Base-by-base conservation (phyloP, 2,113 vertebrate genomes). In the Lepus timidus region DNA sequence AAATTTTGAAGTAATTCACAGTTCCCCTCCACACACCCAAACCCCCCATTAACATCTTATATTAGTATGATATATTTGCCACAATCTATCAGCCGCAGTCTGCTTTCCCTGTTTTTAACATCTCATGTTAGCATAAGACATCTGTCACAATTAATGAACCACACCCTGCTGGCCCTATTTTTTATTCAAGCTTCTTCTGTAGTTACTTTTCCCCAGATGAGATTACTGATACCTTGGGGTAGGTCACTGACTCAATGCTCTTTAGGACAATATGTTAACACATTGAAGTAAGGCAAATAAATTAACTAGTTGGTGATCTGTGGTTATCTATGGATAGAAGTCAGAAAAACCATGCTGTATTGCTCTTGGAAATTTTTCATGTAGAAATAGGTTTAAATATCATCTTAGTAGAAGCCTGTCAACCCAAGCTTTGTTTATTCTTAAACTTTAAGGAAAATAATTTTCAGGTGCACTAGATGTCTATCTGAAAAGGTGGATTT, bases 401-500 rank as follows among this genome's bases (percentile, higher is more conserved):
- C 65, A 80, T 91, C 70, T 89, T 61, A 75, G 52, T 70, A 33
- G 75, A 90, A 85, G 19, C 17, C 10, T 74, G 65, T 92, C 33
- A 78, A 89, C 23, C 78, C 9, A 67, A 61, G n/a, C 14, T 27
- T 89, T 61, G 17, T 65, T 65, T 71, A 65, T 25, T 65, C 39
- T 68, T 93, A 65, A 29, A 75, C 23, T 65, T 83, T 74, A 7
- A 73, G 10, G 27, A 95, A 89, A 95, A 76, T 29, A 22, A 6
- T 68, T 74, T 68, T 78, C 85, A 78, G 13, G 83, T 92, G 90
- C n/a, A 29, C 22, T 33, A 67, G 31, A 82, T 4, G 33, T 11
- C 8, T 90, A 68, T 90, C 36, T 65, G 67, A 62, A 95, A 92
- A 71, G 51, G 76, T 82, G 25, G 19, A 92, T 29, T 86, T 90